These are phyloP conservation scores for Tachystola acroxantha DNA, from an alignment of 2,888 invertebrate genomes.

Conservation along the genomic window DNA sequence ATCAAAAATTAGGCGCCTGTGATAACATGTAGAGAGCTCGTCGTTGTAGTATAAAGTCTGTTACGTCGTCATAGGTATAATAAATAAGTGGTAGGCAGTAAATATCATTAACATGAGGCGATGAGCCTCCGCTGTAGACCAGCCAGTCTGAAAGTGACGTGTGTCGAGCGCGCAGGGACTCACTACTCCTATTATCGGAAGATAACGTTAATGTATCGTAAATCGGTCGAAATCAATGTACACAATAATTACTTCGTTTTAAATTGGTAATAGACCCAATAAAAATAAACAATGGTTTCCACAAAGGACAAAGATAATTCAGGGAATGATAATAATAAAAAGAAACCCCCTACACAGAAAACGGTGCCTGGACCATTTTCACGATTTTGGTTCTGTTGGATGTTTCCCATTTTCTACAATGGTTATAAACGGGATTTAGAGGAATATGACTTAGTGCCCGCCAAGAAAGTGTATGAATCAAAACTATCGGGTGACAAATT, in stretches of 20 bases:
- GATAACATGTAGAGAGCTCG: no score
- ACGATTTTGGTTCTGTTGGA: conserved; percentile 84
- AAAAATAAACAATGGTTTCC: conserved; percentile 10
- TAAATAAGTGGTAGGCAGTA: no score
- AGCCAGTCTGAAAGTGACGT: conserved; percentile 15
- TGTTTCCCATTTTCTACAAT: conserved; percentile 85
- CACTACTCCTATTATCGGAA: neutral
- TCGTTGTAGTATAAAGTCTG: no score
- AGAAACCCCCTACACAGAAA: conserved; percentile 28
- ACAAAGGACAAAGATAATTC: conserved; percentile 16
- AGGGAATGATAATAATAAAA: conserved; percentile 18
- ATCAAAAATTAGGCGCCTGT: no score
- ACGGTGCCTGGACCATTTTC: conserved; percentile 69
- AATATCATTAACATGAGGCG: no score
- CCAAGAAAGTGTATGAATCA: conserved; percentile 83
- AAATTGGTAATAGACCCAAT: neutral
- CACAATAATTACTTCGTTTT: no score
- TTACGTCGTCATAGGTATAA: no score
- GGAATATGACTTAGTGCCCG: conserved; percentile 85
- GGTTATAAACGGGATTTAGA: conserved; percentile 86
- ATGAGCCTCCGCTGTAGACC: no score
- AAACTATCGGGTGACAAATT: conserved; percentile 81
- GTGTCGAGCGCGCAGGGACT: conserved; percentile 15
- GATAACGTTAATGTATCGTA: neutral
- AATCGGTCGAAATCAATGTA: no score